phyloP scores from a whole-genome alignment of 2,888 invertebrate species.

The Pteria penguin region DNA sequence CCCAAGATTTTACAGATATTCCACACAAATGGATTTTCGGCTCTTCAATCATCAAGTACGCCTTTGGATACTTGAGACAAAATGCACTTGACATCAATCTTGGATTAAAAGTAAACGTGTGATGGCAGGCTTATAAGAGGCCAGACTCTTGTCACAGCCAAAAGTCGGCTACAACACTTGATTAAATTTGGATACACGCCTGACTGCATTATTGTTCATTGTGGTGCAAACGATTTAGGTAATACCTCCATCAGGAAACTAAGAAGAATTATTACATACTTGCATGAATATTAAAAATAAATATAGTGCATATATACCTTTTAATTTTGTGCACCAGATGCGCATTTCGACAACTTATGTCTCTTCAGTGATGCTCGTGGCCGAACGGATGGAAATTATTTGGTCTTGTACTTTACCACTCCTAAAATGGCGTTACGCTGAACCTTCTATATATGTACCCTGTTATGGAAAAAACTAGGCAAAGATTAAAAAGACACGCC shows the following conservation, averaged over 20 bases:
- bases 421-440: not conserved
- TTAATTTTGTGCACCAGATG: no score
- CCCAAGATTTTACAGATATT: not conserved
- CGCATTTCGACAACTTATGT: no score
- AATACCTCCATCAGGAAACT: not conserved
- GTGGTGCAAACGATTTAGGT: not conserved
- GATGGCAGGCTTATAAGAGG: not conserved
- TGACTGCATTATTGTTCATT: not conserved
- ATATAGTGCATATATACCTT: no score
- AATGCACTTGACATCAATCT: not conserved
- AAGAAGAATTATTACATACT: not conserved
- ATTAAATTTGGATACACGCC: not conserved
- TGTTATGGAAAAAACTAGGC: not conserved
- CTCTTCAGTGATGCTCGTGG: no score
- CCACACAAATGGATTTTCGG: not conserved
- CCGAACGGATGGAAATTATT: no score
- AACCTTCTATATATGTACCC: not conserved
- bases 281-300: not conserved
- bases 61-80: not conserved
- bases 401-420: not conserved
- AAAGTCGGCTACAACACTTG: not conserved
- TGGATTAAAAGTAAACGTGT: not conserved
- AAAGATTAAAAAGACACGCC: not conserved
- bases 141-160: not conserved
- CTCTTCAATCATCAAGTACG: not conserved